Percentiles rank a stretch among this genome's conserved stretches.
Conservation (phyloP, 2,113 vertebrate genomes). For the Butorides virescens region DNA sequence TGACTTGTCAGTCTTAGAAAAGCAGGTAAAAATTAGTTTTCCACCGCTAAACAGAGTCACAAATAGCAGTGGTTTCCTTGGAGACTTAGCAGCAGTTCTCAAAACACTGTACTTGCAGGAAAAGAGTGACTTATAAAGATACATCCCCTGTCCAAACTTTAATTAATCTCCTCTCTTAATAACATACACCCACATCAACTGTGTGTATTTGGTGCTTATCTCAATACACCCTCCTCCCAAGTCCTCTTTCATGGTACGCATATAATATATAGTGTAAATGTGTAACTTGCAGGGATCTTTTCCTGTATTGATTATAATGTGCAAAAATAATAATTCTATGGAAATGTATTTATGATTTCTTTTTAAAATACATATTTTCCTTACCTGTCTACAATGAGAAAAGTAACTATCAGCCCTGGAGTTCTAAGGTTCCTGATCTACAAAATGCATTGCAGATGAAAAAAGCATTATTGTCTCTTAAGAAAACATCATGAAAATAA, state of each 20-base stretch:
- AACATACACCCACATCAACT: neutral
- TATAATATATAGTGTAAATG: neutral
- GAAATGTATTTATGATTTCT: neutral
- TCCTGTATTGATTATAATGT: neutral
- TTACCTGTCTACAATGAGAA: neutral
- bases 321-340: neutral
- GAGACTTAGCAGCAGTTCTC: slow-evolving; percentile 61
- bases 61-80: slow-evolving; percentile 78
- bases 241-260: neutral
- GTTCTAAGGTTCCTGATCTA: neutral
- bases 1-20: slow-evolving; percentile 71
- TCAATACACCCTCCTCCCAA: neutral
- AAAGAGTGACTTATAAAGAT: slow-evolving; percentile 14
- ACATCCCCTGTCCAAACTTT: slow-evolving; percentile 2
- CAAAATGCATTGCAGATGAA: neutral
- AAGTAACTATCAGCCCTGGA: neutral
- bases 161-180: neutral
- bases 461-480: neutral
- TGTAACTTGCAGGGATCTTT: neutral
- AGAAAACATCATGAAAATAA: neutral
- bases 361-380: neutral
- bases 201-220: neutral
- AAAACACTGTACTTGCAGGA: neutral
- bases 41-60: slow-evolving; percentile 61
- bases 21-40: slow-evolving; percentile 78